These are phyloP conservation scores for Harpalus rufipes DNA, from an alignment of 2,888 invertebrate genomes.

Conservation along the genomic window DNA sequence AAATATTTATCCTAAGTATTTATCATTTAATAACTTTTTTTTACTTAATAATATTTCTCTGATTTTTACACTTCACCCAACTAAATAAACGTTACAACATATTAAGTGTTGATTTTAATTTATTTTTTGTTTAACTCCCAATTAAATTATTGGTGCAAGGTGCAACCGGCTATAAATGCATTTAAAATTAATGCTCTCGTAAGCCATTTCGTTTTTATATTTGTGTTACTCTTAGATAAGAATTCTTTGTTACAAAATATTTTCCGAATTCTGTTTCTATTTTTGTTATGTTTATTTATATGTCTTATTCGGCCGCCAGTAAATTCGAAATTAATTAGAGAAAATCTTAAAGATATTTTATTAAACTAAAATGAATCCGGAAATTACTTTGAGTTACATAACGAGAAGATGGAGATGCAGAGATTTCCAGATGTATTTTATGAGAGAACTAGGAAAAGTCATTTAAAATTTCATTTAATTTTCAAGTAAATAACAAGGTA, in stretches of 20 bases:
- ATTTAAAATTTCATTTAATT: conserved; percentile 40
- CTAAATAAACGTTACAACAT: no score
- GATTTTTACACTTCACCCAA: no score
- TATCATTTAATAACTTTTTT: no score
- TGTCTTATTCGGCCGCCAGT: background rate
- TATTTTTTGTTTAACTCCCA: no score
- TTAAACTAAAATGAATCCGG: conserved; percentile 35
- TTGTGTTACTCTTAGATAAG: background rate
- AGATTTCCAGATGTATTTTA: conserved; percentile 16
- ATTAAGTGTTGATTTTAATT: no score
- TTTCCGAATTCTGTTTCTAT: background rate
- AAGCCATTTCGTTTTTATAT: no score
- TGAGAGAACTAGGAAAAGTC: conserved; percentile 23
- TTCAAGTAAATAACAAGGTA: conserved; percentile 2
- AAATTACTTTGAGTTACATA: conserved; percentile 24
- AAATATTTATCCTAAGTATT: no score
- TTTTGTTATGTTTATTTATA: background rate
- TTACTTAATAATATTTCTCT: no score
- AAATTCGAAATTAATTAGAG: conserved; percentile 1
- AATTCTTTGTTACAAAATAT: background rate
- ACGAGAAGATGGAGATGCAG: background rate
- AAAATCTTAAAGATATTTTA: conserved; percentile 23
- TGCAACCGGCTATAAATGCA: no score
- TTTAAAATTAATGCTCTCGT: no score
- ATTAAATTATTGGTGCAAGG: no score